phyloP scores from a whole-genome alignment of 2,888 invertebrate species.

The Tromatobia lineatoria region DNA sequence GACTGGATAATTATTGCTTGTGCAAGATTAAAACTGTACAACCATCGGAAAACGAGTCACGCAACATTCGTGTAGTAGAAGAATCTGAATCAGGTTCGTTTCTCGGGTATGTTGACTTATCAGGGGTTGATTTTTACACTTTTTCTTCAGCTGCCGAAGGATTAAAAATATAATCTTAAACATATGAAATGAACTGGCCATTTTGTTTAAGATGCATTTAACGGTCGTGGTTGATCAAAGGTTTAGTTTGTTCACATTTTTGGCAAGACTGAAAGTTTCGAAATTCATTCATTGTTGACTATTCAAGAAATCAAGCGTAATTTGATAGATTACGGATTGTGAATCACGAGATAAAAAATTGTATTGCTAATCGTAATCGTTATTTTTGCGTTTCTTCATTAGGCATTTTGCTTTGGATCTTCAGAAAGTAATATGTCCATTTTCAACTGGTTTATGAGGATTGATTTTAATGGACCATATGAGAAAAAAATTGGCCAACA shows the following conservation, averaged over 20 bases:
- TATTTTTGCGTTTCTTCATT: no score
- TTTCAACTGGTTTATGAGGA: not conserved
- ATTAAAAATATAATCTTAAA: no score
- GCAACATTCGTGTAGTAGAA: not conserved
- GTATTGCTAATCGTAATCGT: no score
- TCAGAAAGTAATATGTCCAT: not conserved
- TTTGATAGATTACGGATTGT: no score
- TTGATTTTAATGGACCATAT: not conserved
- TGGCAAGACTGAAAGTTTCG: no score
- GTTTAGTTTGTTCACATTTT: no score
- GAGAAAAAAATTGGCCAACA: not conserved
- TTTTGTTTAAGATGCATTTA: no score
- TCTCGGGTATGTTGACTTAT: not conserved
- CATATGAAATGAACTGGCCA: no score
- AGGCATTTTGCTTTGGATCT: not conserved
- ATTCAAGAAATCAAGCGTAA: no score
- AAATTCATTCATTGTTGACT: no score
- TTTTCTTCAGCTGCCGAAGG: not conserved
- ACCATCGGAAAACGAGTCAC: not conserved
- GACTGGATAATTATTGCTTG: conserved; percentile 37
- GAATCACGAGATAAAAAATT: no score
- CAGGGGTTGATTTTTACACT: not conserved
- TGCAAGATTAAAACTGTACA: conserved; percentile 8
- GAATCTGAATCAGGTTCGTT: not conserved
- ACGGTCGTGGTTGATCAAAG: no score